Conservation (phyloP, 1,140 invertebrate species). For the Apolygus lucorum region DNA sequence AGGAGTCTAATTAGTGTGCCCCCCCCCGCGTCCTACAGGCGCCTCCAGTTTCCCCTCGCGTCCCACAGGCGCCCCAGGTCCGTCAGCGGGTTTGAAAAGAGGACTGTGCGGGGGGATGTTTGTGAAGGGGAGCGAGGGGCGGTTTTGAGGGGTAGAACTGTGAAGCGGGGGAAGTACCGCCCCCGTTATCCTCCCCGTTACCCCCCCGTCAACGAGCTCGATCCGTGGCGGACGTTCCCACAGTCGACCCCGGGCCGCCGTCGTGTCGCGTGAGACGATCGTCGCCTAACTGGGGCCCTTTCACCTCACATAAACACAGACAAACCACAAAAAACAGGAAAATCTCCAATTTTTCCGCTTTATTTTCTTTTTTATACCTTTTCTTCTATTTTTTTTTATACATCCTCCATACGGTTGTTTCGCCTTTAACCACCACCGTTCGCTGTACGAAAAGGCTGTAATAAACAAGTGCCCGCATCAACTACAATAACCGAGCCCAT, state of each 20-base stretch:
- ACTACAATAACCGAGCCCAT: neutral
- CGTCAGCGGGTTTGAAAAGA: conserved; percentile 1
- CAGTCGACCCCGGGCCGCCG: conserved; percentile 11
- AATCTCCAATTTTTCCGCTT: too few species aligned
- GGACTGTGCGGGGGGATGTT: neutral
- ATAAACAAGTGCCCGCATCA: conserved; percentile 1
- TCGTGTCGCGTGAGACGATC: conserved; percentile 13
- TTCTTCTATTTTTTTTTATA: neutral
- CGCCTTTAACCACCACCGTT: neutral
- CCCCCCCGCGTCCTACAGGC: neutral
- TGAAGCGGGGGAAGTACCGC: neutral
- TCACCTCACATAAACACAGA: too few species aligned
- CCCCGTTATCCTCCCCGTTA: neutral
- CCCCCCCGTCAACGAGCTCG: neutral
- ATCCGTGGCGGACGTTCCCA: conserved; percentile 6
- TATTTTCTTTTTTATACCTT: too few species aligned
- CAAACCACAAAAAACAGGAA: too few species aligned
- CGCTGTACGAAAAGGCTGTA: neutral
- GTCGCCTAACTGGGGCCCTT: neutral
- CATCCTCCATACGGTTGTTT: neutral
- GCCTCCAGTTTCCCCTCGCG: neutral
- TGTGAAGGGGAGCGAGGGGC: neutral
- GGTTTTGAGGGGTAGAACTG: conserved; percentile 3
- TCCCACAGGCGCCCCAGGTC: too few species aligned
- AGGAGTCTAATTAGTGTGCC: neutral